phyloP scores from a whole-genome alignment of 2,888 invertebrate species.

The Exephanes ischioxanthus region DNA sequence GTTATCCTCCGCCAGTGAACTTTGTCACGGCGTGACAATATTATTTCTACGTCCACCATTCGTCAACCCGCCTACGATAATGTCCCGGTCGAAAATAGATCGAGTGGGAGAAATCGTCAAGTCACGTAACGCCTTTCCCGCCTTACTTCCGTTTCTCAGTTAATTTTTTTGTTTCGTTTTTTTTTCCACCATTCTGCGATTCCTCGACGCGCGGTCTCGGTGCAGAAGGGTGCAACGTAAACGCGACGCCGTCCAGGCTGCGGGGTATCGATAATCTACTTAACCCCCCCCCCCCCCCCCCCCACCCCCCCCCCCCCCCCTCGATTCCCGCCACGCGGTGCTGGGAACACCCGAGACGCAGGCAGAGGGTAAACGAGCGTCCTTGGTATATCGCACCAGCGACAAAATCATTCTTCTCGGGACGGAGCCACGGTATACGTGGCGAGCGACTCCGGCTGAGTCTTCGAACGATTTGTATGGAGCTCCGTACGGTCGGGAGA shows the following conservation, averaged over 20 bases:
- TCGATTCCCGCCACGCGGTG: slow-evolving; percentile 19
- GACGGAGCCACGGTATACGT: background rate
- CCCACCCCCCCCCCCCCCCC: background rate
- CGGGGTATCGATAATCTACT: slow-evolving; percentile 34
- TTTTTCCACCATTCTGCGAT: slow-evolving; percentile 2
- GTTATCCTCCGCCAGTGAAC: background rate
- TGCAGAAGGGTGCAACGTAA: slow-evolving; percentile 37
- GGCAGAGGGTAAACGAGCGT: slow-evolving; percentile 40
- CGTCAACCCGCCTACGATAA: background rate
- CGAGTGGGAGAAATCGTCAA: slow-evolving; percentile 5
- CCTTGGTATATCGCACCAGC: slow-evolving; percentile 28
- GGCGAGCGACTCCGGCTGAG: slow-evolving; percentile 8
- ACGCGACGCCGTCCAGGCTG: slow-evolving; percentile 46
- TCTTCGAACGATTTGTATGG: slow-evolving; percentile 33
- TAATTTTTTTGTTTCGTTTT: background rate
- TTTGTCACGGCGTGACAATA: background rate
- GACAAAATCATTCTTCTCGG: slow-evolving; percentile 37
- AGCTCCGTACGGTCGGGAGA: background rate
- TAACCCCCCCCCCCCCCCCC: background rate
- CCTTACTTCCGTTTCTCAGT: background rate
- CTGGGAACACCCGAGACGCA: too few relatives aligned
- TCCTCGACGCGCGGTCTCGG: background rate
- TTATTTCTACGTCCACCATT: background rate
- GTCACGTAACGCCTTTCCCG: background rate
- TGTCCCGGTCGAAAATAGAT: background rate